These are phyloP conservation scores for Centropus bengalensis DNA, from an alignment of 2,113 vertebrate species.

Conservation along the genomic window DNA sequence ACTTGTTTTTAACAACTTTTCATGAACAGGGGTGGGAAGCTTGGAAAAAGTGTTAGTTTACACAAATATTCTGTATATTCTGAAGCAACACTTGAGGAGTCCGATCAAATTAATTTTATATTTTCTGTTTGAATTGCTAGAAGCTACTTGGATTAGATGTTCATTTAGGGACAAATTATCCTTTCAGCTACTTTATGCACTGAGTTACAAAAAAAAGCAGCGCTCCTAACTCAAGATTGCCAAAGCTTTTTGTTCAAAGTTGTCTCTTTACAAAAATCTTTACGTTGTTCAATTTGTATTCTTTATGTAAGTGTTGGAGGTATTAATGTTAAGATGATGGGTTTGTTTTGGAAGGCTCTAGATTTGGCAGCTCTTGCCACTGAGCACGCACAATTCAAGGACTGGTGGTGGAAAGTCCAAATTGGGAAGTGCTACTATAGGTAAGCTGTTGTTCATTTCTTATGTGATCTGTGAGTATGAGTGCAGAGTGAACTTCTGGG, in stretches of 20 bases:
- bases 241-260: neutral
- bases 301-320: neutral
- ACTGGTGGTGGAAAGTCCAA: slow-evolving; percentile 99
- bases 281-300: neutral
- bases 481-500: neutral
- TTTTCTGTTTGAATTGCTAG: neutral
- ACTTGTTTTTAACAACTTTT: neutral
- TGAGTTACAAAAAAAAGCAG: neutral
- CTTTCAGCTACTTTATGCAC: neutral
- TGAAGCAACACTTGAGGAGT: neutral
- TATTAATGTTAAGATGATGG: slow-evolving; percentile 25
- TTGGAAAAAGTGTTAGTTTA: neutral
- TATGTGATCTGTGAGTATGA: neutral
- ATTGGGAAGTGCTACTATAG: slow-evolving; percentile 98
- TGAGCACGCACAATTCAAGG: slow-evolving; percentile 94
- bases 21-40: neutral
- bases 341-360: slow-evolving; percentile 87
- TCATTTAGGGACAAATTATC: neutral
- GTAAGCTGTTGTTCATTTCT: slow-evolving; percentile 67
- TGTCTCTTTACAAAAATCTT: neutral
- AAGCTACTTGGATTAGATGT: neutral
- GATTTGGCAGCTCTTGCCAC: slow-evolving; percentile 94
- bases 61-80: neutral
- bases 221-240: neutral
- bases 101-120: neutral